Percentiles rank a stretch among this genome's conserved stretches.
phyloP scores from a whole-genome alignment of 2,797 vertebrate species.

The Poecilia gillii region DNA sequence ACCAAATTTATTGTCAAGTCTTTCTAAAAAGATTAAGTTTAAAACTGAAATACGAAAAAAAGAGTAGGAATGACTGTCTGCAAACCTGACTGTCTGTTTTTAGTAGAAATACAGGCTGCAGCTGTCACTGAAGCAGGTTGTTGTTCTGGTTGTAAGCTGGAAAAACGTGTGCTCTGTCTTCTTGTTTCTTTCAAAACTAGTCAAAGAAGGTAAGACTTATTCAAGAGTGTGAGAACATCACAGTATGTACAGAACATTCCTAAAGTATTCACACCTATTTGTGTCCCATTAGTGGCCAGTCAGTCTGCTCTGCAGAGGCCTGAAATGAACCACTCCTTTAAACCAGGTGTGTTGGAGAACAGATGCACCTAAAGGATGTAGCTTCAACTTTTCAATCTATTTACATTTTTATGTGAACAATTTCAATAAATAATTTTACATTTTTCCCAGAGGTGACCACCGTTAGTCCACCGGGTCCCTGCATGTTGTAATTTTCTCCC shows the following conservation, averaged over 20 bases:
- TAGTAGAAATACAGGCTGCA: neutral
- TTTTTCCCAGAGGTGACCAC: neutral
- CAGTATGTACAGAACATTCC: neutral
- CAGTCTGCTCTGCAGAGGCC: neutral
- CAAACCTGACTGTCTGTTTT: neutral
- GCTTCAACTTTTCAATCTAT: too few relatives aligned
- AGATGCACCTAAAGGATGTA: neutral
- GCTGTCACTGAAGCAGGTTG: neutral
- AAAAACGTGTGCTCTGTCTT: neutral
- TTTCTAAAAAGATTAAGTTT: neutral
- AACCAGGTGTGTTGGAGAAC: neutral
- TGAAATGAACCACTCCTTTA: neutral
- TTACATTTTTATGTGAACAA: neutral
- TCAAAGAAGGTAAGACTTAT: neutral
- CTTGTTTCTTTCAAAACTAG: neutral
- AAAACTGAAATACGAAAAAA: neutral
- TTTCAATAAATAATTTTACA: neutral
- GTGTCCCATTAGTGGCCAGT: neutral
- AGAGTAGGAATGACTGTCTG: neutral
- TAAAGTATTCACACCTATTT: neutral
- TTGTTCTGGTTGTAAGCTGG: neutral
- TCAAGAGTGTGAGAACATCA: neutral
- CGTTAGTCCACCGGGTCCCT: too few relatives aligned
- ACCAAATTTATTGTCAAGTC: slow-evolving; percentile 1
- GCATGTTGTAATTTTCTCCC: too few relatives aligned